Evolutionary conservation across 2,113 vertebrate genomes (phyloP), one percentile per base, ranked within the genome.

Genomic region (Noturus placidus): DNA sequence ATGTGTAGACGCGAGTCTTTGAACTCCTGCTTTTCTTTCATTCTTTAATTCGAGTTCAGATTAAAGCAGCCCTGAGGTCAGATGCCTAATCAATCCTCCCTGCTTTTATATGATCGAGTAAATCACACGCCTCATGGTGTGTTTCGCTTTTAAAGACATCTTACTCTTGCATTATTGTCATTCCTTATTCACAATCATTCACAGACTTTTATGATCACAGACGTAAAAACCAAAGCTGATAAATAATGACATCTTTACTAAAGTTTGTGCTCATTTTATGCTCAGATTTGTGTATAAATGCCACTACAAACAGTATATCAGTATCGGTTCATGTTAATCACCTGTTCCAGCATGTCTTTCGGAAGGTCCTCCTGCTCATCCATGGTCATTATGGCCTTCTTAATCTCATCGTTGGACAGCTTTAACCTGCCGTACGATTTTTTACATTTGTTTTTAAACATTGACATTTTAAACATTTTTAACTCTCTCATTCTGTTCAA

Each of bases 301-400:
- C 22, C 38, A 22, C 20, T 42, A 42, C 19, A 42, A 50, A 6
- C 74, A 50, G 74, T 14, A 27, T 38, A 42, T 42, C 35, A 72
- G 70, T 8, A 72, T 10, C 74, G 6, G 74, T 8, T 25, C 69
- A 57, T 57, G 42, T 82, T 4, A 5, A 59, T 67, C 84, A 99
- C 98, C 97, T 99, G 98, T 87, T 99, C 98, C 92, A 99, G 93
- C 98, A 99, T 99, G 88, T 99, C 98, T 94, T 99, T 99, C 0
- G 98, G 96, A 0, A 99, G 93, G 90, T 99, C 98, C 92, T 99
- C 98, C 90, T 97, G 96, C 89, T 99, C 98, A 6, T 99, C 98
- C 98, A 99, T 99, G 93, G 96, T 97, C 88, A 99, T 88, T 87
- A 99, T 95, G 4, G 98, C 98, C 87, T 95, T 96, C 90, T 94